Base-by-base conservation (phyloP, 1,140 invertebrate genomes). In the Drosophila sulfurigaster region DNA sequence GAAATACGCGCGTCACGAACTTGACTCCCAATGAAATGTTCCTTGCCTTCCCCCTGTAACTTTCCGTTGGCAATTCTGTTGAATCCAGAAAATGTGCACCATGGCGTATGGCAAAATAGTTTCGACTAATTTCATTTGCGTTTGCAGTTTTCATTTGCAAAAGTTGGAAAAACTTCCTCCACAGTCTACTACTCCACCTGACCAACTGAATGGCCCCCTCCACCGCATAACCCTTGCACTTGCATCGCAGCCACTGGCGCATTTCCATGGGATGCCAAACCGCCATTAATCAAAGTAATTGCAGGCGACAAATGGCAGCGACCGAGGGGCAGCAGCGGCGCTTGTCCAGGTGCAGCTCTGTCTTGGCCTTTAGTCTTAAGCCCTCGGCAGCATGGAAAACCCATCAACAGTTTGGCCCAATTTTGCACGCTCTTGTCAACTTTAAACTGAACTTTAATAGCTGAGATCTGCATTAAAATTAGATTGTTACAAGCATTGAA, bases 251-350 rank as follows among this genome's bases (percentile, higher is more conserved):
- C 69, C 71, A 52, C 81, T 81, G 62, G 51, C 60, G 54, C 57
- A 62, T 71, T 82, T 67, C 63, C 78, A 78, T 74, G 75, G 79
- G 70, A 51, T 75, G 58, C 62, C 81, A 64, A 70, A 76, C 78
- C 85, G 75, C 85, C 73, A 88, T 88, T 88, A 88, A 88, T 88
- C 83, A 88, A 80, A 66, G 81, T 88, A 89, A 85, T 86, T 85
- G 82, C 81, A 59, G 46, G 56, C 70, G 76, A 60, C 67, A 75
- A 86, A 72, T 67, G 60, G 64, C 60, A 69, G 56, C 20, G 30
- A 2, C 15, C 15, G 13, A 10, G 11, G 56, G 15, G 65, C 51
- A 59, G 54, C 15, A 41, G 30, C 51, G 58, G 15, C 45, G 43
- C 20, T 66, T 51, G 57, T n/a, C 11, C 73, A 75, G 72, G 58